Percentiles rank a stretch among this genome's conserved stretches.
phyloP scores from a whole-genome alignment of 2,888 invertebrate genomes.

The Cephus spinipes region DNA sequence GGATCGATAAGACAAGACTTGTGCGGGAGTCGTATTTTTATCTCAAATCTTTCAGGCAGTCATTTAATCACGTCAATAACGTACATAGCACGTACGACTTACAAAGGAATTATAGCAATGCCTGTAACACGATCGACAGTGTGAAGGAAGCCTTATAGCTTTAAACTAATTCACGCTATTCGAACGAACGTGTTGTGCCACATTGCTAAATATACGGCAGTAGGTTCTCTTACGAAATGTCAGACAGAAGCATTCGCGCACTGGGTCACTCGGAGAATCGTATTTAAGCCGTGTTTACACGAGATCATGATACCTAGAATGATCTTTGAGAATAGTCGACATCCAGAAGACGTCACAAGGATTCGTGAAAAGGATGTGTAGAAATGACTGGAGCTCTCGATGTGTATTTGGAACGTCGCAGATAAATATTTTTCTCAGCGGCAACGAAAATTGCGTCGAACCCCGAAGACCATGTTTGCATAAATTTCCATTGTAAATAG shows the following conservation, averaged over 20 bases:
- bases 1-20: neutral
- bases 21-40: neutral
- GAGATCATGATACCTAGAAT: neutral
- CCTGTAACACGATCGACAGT: neutral
- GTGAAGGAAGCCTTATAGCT: neutral
- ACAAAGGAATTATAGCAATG: neutral
- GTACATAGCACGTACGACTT: neutral
- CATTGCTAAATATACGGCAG: constrained; percentile 47
- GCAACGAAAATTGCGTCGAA: neutral
- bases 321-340: neutral
- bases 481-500: neutral
- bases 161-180: neutral
- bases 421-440: neutral
- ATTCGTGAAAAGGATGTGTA: neutral
- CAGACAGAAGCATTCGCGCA: constrained; percentile 36
- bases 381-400: neutral
- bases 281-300: constrained; percentile 19
- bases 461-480: neutral
- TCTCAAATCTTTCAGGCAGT: neutral
- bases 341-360: neutral
- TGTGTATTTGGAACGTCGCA: neutral
- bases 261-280: constrained; percentile 34
- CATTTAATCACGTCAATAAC: neutral
- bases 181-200: constrained; percentile 16
- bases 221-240: constrained; percentile 50